These are phyloP conservation scores for Halcyon chelicuti DNA, from an alignment of 2,797 vertebrate genomes.

Conservation along the genomic window DNA sequence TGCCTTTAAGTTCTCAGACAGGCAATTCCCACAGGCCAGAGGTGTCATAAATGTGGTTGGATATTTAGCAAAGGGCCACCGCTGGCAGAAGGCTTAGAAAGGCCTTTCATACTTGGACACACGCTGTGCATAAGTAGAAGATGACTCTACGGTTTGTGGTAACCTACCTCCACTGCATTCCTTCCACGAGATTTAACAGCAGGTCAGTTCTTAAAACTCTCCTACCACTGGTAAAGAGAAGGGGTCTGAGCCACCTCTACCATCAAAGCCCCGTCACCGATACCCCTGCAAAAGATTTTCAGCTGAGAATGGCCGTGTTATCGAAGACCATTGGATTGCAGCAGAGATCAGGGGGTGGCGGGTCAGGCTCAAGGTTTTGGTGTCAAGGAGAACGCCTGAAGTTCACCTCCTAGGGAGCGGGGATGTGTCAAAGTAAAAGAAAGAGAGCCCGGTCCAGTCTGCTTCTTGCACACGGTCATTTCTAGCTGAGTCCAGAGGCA, in stretches of 20 bases:
- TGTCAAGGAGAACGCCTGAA: not conserved
- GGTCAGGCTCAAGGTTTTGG: not conserved
- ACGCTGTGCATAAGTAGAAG: not conserved
- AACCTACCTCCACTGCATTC: not conserved
- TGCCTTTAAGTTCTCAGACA: not conserved
- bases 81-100: constrained; percentile 5
- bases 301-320: not conserved
- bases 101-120: not conserved
- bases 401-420: not conserved
- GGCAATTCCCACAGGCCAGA: constrained; percentile 7
- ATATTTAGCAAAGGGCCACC: not conserved
- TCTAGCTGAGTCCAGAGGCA: not conserved
- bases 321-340: not conserved
- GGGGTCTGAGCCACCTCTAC: not conserved
- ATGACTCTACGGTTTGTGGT: not conserved
- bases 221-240: not conserved
- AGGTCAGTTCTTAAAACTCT: not conserved
- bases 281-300: not conserved
- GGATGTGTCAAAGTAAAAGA: not conserved
- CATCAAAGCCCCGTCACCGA: not conserved
- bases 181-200: not conserved
- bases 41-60: constrained; percentile 11
- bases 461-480: not conserved
- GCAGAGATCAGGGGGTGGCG: fast-evolving
- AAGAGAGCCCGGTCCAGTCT: fast-evolving